Evolutionary conservation across 2,888 invertebrate genomes (phyloP), one percentile per base, ranked within the genome.

Genomic region (Polyommatus icarus): DNA sequence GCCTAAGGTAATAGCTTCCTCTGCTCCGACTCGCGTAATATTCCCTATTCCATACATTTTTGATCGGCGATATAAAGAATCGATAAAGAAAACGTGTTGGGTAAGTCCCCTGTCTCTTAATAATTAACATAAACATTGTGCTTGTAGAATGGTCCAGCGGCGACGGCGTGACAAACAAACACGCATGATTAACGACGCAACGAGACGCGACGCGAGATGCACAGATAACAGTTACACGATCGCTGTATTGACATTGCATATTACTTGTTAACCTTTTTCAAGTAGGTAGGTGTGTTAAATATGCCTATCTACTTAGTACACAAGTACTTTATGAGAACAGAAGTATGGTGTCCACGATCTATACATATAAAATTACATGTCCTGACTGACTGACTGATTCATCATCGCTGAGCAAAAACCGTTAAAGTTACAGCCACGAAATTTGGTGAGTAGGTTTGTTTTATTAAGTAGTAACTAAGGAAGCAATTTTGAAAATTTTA

Each of bases 151-250:
- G 83, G 79, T 80, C 83, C 82, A 73, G 57, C 71, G 79, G 80
- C 78, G 71, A 78, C 80, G 29, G 79, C 80, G 79, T 82, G 80
- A 79, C 80, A 77, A 81, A 81, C 81, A 79, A 81, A 83, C 83
- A 87, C 80, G 85, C 72, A 84, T 88, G 88, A 88, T 88, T 87
- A 87, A 87, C 87, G 86, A 83, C 78, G 67, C 72, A 73, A 57
- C 76, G 76, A 87, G 86, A 83, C 79, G 67, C 72, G 72, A 57
- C 76, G 76, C 54, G 57, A 81, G 81, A 82, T 82, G 75, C 67
- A 78, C 76, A 80, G 82, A 82, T 82, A 82, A 83, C 78, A 24
- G 59, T 75, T 54, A 75, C 75, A 75, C 7, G 67, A 67, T 67
- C 29, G 61, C 15, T 24, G 67, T 29, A 67, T 29, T 67, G 67